Percentiles rank a stretch among this genome's conserved stretches.
These are phyloP conservation scores for Pardalotus punctatus DNA, from an alignment of 2,113 vertebrate genomes.

Conservation along the genomic window DNA sequence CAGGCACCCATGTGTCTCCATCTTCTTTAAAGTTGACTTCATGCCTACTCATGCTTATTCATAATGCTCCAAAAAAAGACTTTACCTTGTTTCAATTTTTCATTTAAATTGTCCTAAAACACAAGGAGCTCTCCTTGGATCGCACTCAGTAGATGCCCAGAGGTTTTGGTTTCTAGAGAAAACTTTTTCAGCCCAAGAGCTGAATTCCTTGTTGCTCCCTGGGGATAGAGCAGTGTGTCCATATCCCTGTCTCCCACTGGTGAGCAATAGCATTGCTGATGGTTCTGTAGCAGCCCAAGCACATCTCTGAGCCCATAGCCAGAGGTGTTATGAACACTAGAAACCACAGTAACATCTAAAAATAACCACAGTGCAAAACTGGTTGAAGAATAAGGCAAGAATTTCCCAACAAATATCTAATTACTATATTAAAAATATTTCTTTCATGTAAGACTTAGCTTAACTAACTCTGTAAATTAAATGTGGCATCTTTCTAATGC, in stretches of 20 bases:
- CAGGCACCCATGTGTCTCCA: neutral
- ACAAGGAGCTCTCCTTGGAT: neutral
- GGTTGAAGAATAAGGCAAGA: neutral
- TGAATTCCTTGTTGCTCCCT: neutral
- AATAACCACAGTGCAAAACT: neutral
- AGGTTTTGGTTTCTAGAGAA: neutral
- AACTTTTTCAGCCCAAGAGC: neutral
- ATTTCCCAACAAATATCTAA: slow-evolving; percentile 42
- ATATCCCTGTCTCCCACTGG: neutral
- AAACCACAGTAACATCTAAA: neutral
- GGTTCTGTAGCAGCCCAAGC: neutral
- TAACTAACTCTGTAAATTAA: slow-evolving; percentile 70
- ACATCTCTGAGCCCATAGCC: neutral
- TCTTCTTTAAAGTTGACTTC: neutral
- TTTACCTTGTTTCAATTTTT: neutral
- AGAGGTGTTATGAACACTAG: neutral
- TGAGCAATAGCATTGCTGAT: neutral
- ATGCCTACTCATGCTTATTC: neutral
- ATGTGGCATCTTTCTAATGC: slow-evolving; percentile 61
- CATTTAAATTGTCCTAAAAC: neutral
- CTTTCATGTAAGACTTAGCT: slow-evolving; percentile 52
- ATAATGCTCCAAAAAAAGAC: neutral
- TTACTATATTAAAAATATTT: slow-evolving; percentile 53
- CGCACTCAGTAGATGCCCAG: rapidly evolving
- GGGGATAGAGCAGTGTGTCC: neutral